Conservation (phyloP, 2,113 vertebrate species). For the Oxyura jamaicensis region DNA sequence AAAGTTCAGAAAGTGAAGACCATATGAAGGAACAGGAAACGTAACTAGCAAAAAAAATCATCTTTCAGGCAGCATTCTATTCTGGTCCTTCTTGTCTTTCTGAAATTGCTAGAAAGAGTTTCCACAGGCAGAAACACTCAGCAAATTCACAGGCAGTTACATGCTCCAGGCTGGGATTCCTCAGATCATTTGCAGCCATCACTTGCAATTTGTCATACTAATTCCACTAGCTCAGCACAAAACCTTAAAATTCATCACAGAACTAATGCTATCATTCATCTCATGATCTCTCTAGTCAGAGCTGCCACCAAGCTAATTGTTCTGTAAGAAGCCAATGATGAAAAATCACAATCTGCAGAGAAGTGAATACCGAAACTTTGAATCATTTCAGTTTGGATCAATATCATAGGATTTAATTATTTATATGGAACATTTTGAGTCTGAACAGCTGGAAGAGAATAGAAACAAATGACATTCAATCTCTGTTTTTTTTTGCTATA, state of each 20-base stretch:
- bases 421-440: background rate
- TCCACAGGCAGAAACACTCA: background rate
- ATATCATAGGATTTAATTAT: background rate
- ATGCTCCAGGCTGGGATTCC: background rate
- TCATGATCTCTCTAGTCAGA: background rate
- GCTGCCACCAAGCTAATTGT: background rate
- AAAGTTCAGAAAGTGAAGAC: background rate
- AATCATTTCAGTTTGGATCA: background rate
- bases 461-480: background rate
- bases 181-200: background rate
- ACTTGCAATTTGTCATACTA: background rate
- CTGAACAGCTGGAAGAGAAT: background rate
- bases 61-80: background rate
- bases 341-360: background rate
- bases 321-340: background rate
- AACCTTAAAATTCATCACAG: background rate
- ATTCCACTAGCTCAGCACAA: conserved; percentile 30
- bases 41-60: background rate
- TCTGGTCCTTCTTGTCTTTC: background rate
- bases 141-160: background rate
- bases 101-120: background rate
- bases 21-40: background rate
- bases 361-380: background rate
- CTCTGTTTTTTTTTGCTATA: background rate
- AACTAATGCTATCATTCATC: background rate